Percentiles rank a stretch among this genome's conserved stretches.
Conservation (phyloP, 2,113 vertebrate genomes). For the Ahaetulla prasina region DNA sequence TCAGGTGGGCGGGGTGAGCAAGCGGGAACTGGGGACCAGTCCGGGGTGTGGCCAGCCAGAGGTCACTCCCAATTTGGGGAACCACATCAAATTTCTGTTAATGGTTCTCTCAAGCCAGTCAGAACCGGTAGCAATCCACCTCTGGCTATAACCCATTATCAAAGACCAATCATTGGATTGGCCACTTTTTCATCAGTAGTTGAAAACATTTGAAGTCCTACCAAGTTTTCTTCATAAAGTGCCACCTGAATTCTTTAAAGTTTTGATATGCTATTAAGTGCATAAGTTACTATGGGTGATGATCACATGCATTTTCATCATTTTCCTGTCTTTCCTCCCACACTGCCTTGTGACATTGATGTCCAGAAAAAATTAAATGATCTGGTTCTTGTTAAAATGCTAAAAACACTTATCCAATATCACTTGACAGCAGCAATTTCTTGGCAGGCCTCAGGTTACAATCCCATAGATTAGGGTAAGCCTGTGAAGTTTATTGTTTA, state of each 20-base stretch:
- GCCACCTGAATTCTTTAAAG: background rate
- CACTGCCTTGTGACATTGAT: background rate
- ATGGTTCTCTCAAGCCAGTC: too few relatives aligned
- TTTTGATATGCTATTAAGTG: background rate
- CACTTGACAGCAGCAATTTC: background rate
- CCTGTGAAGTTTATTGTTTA: background rate
- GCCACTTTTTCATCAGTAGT: background rate
- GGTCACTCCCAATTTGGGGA: too few relatives aligned
- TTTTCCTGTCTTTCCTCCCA: background rate
- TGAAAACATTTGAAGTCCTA: background rate
- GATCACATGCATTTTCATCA: background rate
- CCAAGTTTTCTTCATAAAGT: background rate
- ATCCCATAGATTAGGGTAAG: background rate
- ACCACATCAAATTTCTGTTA: too few relatives aligned
- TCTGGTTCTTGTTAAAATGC: background rate
- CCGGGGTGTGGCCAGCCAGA: too few relatives aligned
- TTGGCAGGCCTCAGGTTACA: background rate
- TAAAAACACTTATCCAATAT: background rate
- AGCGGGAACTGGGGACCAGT: too few relatives aligned
- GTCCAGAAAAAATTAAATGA: background rate
- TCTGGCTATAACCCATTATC: background rate
- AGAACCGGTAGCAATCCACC: too few relatives aligned
- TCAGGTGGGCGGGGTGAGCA: too few relatives aligned
- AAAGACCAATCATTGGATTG: background rate
- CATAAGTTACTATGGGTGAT: background rate